These are phyloP conservation scores for Ictidomys tridecemlineatus DNA, from an alignment of 2,113 vertebrate species.

Conservation along the genomic window DNA sequence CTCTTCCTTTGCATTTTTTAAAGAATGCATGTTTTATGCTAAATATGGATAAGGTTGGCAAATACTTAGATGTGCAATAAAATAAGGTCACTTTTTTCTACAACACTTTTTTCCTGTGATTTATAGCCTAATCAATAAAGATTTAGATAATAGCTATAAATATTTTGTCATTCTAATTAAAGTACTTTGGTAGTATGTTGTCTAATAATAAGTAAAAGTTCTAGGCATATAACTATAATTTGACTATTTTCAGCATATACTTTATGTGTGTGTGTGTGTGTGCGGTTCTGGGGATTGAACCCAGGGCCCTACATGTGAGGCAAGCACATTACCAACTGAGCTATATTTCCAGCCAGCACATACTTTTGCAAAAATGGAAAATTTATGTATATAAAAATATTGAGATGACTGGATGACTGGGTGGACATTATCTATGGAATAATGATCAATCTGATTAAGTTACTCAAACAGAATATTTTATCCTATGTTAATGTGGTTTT, in stretches of 20 bases:
- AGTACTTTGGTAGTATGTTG: not conserved
- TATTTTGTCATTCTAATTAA: constrained; percentile 58
- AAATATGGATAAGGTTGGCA: not conserved
- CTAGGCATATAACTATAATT: not conserved
- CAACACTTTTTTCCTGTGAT: not conserved
- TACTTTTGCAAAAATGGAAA: not conserved
- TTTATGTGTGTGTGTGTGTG: not conserved
- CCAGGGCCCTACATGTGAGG: no score
- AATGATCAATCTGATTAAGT: not conserved
- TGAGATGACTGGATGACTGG: not conserved
- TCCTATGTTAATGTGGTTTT: constrained; percentile 19
- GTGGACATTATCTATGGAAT: not conserved
- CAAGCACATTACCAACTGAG: no score
- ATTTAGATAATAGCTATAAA: constrained; percentile 51
- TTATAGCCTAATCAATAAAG: not conserved
- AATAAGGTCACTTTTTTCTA: not conserved
- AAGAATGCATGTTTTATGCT: not conserved
- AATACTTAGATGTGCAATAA: not conserved
- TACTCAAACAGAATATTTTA: not conserved
- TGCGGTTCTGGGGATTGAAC: no score
- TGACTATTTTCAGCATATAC: not conserved
- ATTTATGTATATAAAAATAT: constrained; percentile 51
- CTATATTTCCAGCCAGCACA: no score
- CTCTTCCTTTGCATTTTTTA: constrained; percentile 34
- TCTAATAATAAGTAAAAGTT: constrained; percentile 40